Conservation (phyloP, 2,113 vertebrate species). For the Megalops atlanticus region DNA sequence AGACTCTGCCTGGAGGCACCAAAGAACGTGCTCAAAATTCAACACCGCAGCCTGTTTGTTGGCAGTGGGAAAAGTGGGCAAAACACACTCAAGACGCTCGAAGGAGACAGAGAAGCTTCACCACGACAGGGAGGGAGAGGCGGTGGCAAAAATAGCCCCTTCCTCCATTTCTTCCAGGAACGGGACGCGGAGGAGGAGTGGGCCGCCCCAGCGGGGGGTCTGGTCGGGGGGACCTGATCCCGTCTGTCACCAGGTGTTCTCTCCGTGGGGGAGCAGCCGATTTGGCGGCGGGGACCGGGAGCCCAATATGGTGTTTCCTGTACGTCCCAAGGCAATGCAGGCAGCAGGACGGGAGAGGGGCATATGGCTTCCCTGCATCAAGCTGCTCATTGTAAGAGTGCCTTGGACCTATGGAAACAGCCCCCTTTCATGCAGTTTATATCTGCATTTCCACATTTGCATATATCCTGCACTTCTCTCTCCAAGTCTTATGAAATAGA, state of each 20-base stretch:
- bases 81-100: neutral
- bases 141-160: neutral
- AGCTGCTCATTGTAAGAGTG: conserved; percentile 2
- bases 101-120: neutral
- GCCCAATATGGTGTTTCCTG: conserved; percentile 65
- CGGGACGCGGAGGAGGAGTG: neutral
- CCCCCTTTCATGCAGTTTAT: neutral
- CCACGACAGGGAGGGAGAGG: neutral
- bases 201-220: neutral
- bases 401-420: neutral
- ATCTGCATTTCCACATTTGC: neutral
- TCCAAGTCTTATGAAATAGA: too few relatives aligned
- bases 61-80: neutral
- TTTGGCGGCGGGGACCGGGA: conserved; percentile 51
- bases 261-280: conserved; percentile 46
- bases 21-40: too few relatives aligned
- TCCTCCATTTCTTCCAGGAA: neutral
- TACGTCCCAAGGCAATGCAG: conserved; percentile 37
- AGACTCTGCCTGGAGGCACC: too few relatives aligned
- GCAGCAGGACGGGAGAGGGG: conserved; percentile 32
- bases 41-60: too few relatives aligned
- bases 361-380: conserved; percentile 55
- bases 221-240: conserved; percentile 35
- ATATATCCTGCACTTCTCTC: too few relatives aligned
- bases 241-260: conserved; percentile 56